Conservation (phyloP, 2,888 invertebrate genomes). For the Pedicia rivosa region DNA sequence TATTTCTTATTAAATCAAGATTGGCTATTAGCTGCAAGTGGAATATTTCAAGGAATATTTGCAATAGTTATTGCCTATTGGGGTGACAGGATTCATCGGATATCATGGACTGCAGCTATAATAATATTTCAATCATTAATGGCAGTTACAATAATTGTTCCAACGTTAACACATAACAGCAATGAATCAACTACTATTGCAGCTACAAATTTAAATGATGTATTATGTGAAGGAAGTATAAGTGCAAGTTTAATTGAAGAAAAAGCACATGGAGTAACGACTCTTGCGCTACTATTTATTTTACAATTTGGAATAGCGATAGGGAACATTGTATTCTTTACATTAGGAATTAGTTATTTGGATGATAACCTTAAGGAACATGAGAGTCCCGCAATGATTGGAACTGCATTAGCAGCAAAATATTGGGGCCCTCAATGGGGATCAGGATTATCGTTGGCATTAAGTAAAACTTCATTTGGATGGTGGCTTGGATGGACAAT, state of each 20-base stretch:
- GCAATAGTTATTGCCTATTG: constrained; percentile 38
- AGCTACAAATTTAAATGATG: background rate
- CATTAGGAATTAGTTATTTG: constrained; percentile 40
- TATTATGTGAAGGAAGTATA: constrained; percentile 12
- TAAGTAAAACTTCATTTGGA: constrained; percentile 19
- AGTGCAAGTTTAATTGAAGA: constrained; percentile 6
- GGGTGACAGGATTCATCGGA: constrained; percentile 40
- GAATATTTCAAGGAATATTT: constrained; percentile 36
- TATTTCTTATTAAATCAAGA: constrained; percentile 33
- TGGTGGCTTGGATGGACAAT: constrained; percentile 38
- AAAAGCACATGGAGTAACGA: constrained; percentile 22
- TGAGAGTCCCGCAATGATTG: constrained; percentile 34
- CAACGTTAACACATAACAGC: constrained; percentile 33
- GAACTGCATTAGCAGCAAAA: constrained; percentile 23
- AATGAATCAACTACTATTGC: background rate
- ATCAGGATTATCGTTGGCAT: constrained; percentile 23
- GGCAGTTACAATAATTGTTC: constrained; percentile 35
- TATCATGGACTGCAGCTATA: constrained; percentile 40
- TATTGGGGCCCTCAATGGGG: constrained; percentile 28
- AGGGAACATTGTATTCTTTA: constrained; percentile 33
- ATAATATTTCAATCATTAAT: constrained; percentile 36
- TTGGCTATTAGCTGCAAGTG: constrained; percentile 38
- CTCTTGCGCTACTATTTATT: constrained; percentile 31
- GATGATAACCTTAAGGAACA: constrained; percentile 41
- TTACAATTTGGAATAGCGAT: constrained; percentile 34